Percentiles rank a stretch among this genome's conserved stretches.
Conservation (phyloP, 1,140 invertebrate species). For the Euglossa dilemma region DNA sequence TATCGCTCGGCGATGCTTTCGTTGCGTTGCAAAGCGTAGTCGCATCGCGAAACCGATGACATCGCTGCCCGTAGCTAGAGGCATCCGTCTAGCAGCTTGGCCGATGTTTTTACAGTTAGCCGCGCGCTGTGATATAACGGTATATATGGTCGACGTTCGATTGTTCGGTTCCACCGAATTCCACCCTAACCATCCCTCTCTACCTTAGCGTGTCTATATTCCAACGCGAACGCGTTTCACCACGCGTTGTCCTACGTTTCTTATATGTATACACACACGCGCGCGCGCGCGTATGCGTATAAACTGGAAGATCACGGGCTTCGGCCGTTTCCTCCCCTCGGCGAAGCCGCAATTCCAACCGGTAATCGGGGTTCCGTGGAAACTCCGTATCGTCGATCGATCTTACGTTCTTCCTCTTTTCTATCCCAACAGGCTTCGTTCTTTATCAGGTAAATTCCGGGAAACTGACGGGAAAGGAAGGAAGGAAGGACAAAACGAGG, state of each 20-base stretch:
- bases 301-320: slow-evolving; percentile 43
- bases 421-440: background rate
- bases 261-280: no score
- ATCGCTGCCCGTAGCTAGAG: slow-evolving; percentile 42
- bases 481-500: background rate
- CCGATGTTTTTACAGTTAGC: slow-evolving; percentile 73
- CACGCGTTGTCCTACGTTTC: no score
- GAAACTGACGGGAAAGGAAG: no score
- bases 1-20: slow-evolving; percentile 67
- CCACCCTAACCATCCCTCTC: no score
- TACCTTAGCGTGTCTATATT: no score
- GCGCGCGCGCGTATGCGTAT: background rate
- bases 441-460: no score
- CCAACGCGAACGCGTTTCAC: no score
- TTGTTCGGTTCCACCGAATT: slow-evolving; percentile 28
- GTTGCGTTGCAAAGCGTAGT: slow-evolving; percentile 15
- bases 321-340: slow-evolving; percentile 15
- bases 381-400: background rate
- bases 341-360: background rate
- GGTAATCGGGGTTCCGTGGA: background rate
- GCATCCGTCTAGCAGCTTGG: slow-evolving; percentile 29
- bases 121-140: slow-evolving; percentile 63
- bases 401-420: no score
- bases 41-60: no score
- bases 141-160: slow-evolving; percentile 54